Evolutionary conservation across 2,888 invertebrate species (phyloP).

Genomic region (Cerastis leucographa): DNA sequence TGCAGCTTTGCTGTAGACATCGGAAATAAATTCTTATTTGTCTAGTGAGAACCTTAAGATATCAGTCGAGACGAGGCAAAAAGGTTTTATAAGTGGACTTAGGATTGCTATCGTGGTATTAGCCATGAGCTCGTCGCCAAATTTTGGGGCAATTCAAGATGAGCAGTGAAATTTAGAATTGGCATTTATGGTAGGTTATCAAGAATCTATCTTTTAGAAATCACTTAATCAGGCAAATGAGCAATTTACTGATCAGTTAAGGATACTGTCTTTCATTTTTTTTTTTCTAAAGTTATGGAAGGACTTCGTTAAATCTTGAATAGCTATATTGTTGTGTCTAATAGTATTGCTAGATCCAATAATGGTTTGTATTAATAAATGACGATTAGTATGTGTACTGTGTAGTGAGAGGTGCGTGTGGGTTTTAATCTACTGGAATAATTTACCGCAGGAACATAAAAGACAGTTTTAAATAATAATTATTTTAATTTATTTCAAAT

Average conservation of each 20-base stretch:
- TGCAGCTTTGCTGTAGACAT: background rate
- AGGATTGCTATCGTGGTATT: background rate
- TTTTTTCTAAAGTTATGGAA: background rate
- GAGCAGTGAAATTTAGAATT: background rate
- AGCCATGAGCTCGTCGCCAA: background rate
- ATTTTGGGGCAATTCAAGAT: background rate
- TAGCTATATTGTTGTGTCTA: background rate
- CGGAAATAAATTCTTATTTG: background rate
- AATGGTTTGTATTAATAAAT: background rate
- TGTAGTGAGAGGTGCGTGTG: background rate
- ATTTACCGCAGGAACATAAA: background rate
- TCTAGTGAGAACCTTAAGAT: background rate
- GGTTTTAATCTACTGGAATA: background rate
- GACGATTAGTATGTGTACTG: background rate
- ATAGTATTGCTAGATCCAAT: background rate
- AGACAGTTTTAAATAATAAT: background rate
- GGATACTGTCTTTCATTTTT: background rate
- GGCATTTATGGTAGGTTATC: background rate
- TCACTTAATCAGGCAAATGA: background rate
- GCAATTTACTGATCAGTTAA: background rate
- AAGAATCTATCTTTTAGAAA: background rate
- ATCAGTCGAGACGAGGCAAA: background rate
- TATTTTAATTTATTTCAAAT: slow-evolving; percentile 8
- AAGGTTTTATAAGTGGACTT: background rate
- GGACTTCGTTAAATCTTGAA: background rate